Conservation (phyloP, 2,888 invertebrate genomes). For the Drosophila anomalata region DNA sequence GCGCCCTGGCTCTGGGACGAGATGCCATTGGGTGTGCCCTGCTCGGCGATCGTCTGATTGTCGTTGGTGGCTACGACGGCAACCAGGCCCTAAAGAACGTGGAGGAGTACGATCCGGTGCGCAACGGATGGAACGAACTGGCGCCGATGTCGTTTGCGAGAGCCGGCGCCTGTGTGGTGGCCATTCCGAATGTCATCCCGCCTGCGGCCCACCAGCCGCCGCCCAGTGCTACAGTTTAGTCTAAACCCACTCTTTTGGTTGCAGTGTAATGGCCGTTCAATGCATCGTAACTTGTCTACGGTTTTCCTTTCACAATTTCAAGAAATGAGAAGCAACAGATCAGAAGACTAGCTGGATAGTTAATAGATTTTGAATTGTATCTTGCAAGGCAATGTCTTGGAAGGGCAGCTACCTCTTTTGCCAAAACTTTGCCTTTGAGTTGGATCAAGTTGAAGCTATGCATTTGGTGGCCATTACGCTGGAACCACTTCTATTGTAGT, state of each 20-base stretch:
- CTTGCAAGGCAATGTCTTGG: neutral
- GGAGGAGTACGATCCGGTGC: conserved; percentile 94
- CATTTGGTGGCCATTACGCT: conserved; percentile 1
- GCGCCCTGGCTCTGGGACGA: conserved; percentile 91
- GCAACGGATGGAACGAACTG: conserved; percentile 91
- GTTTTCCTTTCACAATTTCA: neutral
- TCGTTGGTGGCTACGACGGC: conserved; percentile 96
- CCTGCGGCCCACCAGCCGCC: conserved; percentile 80
- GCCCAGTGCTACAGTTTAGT: conserved; percentile 84
- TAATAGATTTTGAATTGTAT: no score
- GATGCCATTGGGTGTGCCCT: conserved; percentile 95
- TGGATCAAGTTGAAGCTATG: neutral
- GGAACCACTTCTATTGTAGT: conserved; percentile 23
- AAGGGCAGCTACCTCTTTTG: no score
- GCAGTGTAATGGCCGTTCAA: conserved; percentile 19
- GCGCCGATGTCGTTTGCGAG: conserved; percentile 92
- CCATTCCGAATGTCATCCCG: conserved; percentile 85
- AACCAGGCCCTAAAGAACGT: conserved; percentile 93
- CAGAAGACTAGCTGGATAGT: no score
- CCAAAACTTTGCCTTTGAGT: no score
- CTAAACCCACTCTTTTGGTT: conserved; percentile 31
- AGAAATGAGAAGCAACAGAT: no score
- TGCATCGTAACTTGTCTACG: conserved; percentile 11
- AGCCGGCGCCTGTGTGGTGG: conserved; percentile 94
- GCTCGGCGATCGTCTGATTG: conserved; percentile 90